These are phyloP conservation scores for Luffia ferchaultella DNA, from an alignment of 2,888 invertebrate genomes.

Conservation along the genomic window DNA sequence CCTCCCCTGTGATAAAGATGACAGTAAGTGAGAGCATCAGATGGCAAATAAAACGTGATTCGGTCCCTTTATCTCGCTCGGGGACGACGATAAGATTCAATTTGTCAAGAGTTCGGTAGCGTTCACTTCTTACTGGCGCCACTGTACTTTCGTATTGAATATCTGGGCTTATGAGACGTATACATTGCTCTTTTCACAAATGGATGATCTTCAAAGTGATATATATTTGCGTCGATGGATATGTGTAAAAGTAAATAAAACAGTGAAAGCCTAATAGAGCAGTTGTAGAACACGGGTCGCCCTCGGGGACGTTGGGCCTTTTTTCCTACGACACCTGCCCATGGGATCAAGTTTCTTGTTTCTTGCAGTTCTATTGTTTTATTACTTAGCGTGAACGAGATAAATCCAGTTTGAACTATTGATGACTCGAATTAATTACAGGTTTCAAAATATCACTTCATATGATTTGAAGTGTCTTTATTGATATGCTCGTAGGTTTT, in stretches of 20 bases:
- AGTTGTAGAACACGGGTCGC: conserved; percentile 28
- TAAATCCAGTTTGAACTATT: neutral
- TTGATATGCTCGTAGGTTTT: neutral
- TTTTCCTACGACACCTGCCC: conserved; percentile 52
- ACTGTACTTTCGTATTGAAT: neutral
- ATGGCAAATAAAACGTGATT: conserved; percentile 55
- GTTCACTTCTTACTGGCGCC: conserved; percentile 11
- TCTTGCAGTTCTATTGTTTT: conserved; percentile 8
- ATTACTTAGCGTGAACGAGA: neutral
- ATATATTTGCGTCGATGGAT: neutral
- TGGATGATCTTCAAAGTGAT: too few species aligned
- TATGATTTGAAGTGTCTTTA: neutral
- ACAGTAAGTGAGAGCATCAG: conserved; percentile 27
- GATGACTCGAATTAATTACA: neutral
- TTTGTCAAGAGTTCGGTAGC: conserved; percentile 43
- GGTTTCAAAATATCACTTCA: neutral
- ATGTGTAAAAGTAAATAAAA: neutral
- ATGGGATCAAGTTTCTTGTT: conserved; percentile 45
- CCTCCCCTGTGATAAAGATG: neutral
- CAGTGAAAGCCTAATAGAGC: conserved; percentile 20
- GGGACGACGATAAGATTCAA: conserved; percentile 50
- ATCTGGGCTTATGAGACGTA: too few species aligned
- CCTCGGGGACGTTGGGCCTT: conserved; percentile 35
- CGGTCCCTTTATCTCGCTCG: conserved; percentile 53
- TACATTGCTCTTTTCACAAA: too few species aligned